Evolutionary conservation across 2,797 vertebrate species (phyloP), one percentile per base, ranked within the genome.

Genomic region (Tympanoctomys barrerae): DNA sequence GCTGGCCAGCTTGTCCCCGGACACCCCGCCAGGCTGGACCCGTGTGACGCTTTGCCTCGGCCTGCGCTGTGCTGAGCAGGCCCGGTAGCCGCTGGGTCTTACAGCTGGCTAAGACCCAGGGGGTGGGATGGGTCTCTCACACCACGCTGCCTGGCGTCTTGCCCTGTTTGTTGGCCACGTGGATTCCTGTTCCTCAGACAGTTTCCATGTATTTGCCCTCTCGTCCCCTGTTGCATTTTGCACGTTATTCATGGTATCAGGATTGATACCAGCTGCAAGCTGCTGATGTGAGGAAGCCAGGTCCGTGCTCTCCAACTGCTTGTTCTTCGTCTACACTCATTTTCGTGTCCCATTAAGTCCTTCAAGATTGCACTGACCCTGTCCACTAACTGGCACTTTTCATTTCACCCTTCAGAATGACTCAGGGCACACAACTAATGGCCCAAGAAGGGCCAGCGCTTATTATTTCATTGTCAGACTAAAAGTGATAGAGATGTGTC

Each of bases 71-170:
- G 21, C 71, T 78, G 39, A 42, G 21, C 21, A 0, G 33, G 14
- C 33, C 46, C 18, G 0, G 1, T 12, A 18, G 64, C 8, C 10
- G 0, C n/a, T 54, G 16, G 13, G 11, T 19, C 7, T 70, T 2
- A 28, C 36, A 86, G 49, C 84, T 33, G n/a, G n/a, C n/a, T n/a
- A n/a, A n/a, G n/a, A n/a, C n/a, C n/a, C n/a, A n/a, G n/a, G n/a
- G n/a, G n/a, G n/a, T n/a, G 18, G 7, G 11, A 12, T 31, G 7
- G 7, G 3, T 64, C 81, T 64, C 39, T 66, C 39, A 9, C 24
- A 49, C 16, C 24, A 8, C 16, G 18, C 33, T 36, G 36, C 49
- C 71, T 73, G 54, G 14, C 16, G 22, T 71, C 36, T 81, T 91
- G 54, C 13, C 39, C 2, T 91, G 70, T 77, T 42, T 26, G 2